A percentile compares a stretch with the other conserved stretches of the same genome.
phyloP scores from a whole-genome alignment of 2,797 vertebrate genomes.

The Sylvia borin region DNA sequence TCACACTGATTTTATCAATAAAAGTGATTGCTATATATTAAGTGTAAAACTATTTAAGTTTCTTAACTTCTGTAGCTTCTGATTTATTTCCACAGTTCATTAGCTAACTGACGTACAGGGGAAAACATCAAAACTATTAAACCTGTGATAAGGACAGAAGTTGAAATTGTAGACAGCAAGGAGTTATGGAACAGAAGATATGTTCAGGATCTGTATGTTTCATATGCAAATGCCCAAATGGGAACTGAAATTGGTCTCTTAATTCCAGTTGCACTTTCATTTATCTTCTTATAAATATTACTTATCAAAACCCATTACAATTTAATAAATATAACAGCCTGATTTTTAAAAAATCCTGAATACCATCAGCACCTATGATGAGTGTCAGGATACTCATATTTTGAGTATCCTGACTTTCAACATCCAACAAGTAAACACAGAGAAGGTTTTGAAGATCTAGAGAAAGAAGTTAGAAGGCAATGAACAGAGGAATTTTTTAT shows the following conservation, averaged over 20 bases:
- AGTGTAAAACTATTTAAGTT: background rate
- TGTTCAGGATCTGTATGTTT: background rate
- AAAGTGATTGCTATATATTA: background rate
- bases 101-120: background rate
- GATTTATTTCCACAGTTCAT: background rate
- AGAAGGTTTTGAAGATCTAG: background rate
- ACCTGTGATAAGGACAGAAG: background rate
- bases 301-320: background rate
- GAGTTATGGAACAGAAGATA: background rate
- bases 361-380: background rate
- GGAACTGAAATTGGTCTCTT: background rate
- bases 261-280: background rate
- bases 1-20: constrained; percentile 16
- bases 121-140: background rate
- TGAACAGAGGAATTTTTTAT: background rate
- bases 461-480: background rate
- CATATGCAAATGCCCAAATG: background rate
- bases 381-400: background rate
- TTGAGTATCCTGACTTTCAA: background rate
- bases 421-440: background rate
- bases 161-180: background rate
- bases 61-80: background rate
- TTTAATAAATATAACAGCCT: background rate
- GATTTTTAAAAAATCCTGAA: background rate
- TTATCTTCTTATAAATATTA: background rate